phyloP scores from a whole-genome alignment of 2,113 vertebrate genomes.

The Hoplias malabaricus region DNA sequence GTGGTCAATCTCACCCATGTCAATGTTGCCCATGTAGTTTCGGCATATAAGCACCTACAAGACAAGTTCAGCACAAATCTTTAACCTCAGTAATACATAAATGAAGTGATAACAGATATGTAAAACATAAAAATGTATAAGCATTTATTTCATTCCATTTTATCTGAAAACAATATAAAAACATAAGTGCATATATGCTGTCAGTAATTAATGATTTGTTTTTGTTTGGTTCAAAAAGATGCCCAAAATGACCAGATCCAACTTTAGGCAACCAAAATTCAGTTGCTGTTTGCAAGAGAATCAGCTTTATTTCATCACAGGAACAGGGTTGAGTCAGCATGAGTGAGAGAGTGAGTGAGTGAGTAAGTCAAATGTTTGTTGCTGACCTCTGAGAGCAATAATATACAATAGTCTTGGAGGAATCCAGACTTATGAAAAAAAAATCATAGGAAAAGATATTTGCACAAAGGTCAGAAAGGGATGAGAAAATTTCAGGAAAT shows the following conservation, averaged over 20 bases:
- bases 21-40: conserved; percentile 80
- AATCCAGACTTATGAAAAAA: background rate
- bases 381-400: background rate
- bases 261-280: background rate
- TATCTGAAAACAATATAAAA: background rate
- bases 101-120: too few species aligned
- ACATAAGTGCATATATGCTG: background rate
- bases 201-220: background rate
- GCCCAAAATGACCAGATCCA: background rate
- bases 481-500: background rate
- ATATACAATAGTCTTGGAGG: background rate
- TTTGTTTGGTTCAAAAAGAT: background rate
- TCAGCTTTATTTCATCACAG: conserved; percentile 3
- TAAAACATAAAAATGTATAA: too few species aligned
- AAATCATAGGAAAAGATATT: background rate
- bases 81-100: too few species aligned
- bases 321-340: conserved; percentile 13
- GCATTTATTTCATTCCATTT: too few species aligned
- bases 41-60: conserved; percentile 76
- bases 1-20: conserved; percentile 78
- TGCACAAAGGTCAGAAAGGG: background rate
- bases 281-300: background rate
- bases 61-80: background rate
- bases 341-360: conserved; percentile 1
- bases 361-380: conserved; percentile 13